These are phyloP conservation scores for Nycticebus coucang DNA, from an alignment of 2,113 vertebrate species.

Conservation along the genomic window DNA sequence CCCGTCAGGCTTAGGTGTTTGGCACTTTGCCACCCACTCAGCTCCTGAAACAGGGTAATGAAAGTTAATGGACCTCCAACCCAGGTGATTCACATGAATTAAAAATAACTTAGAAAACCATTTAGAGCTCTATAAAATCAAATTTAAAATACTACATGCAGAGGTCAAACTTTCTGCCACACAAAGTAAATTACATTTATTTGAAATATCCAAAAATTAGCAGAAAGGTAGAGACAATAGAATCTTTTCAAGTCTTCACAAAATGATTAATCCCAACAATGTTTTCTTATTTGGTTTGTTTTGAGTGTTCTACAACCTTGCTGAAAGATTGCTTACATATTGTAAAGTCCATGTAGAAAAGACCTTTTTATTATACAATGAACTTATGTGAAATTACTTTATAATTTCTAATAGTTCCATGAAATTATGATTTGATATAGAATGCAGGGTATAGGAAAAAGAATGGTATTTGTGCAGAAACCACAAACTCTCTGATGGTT, in stretches of 20 bases:
- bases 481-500: not conserved
- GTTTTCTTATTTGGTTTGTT: not conserved
- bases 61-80: constrained; percentile 79
- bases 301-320: not conserved
- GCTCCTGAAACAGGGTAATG: constrained; percentile 56
- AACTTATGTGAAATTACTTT: not conserved
- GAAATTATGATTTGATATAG: not conserved
- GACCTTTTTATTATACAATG: not conserved
- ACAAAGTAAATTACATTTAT: constrained; percentile 43
- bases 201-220: constrained; percentile 31
- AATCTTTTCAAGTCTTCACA: not conserved
- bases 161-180: constrained; percentile 65
- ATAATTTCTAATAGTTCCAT: not conserved
- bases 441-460: not conserved
- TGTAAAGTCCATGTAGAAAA: not conserved
- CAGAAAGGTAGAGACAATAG: constrained; percentile 52
- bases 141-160: constrained; percentile 72
- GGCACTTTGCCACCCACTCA: constrained; percentile 52
- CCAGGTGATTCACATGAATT: constrained; percentile 76
- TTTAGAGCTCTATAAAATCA: constrained; percentile 73
- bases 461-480: not conserved
- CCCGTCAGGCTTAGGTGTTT: not conserved
- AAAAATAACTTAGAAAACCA: constrained; percentile 81
- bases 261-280: not conserved
- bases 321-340: not conserved